Base-by-base conservation (phyloP, 2,888 invertebrate genomes). In the Cyclophora albipunctata region DNA sequence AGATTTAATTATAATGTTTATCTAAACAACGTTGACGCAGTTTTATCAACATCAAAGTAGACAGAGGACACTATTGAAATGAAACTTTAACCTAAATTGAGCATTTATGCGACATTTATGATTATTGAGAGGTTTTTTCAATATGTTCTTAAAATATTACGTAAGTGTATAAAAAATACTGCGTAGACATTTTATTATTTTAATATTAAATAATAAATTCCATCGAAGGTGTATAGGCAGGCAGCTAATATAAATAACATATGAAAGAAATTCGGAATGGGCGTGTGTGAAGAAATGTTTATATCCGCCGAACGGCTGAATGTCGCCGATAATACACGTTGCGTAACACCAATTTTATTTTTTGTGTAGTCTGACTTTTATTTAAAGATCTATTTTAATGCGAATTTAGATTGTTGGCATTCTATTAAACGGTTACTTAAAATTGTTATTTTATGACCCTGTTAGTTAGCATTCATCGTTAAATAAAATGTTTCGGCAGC, bases 221-320 rank as follows among this genome's bases (percentile, higher is more conserved):
- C 34, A 46, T 40, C 46, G 7, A 41, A 50, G 34, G 40, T 47
- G 45, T 45, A 37, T 37, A 37, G 37, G 37, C 2, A 43, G 3
- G 20, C 20, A 20, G 20, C 20, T 20, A 34, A 43, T 43, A 33
- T 5, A 43, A 43, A 43, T 43, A 43, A 43, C 43, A 41, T 48
- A 41, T 46, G 6, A 47, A 46, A 49, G 20, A 49, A 54, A 45
- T 50, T 43, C 3, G 34, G 40, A 45, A 47, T 50, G 42, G 53
- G 34, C 55, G 67, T 63, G 65, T 59, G 71, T 69, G 78, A 69
- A 64, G 67, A 78, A 71, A 75, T 71, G 57, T 79, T 77, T 75
- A 77, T 73, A 66, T 58, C 62, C 51, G 57, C 55, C 58, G 62
- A 62, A 62, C 66, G 63, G 62, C 65, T 69, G 65, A 70, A 70